Base-by-base conservation (phyloP, 2,113 vertebrate genomes). In the Haemorhous mexicanus region DNA sequence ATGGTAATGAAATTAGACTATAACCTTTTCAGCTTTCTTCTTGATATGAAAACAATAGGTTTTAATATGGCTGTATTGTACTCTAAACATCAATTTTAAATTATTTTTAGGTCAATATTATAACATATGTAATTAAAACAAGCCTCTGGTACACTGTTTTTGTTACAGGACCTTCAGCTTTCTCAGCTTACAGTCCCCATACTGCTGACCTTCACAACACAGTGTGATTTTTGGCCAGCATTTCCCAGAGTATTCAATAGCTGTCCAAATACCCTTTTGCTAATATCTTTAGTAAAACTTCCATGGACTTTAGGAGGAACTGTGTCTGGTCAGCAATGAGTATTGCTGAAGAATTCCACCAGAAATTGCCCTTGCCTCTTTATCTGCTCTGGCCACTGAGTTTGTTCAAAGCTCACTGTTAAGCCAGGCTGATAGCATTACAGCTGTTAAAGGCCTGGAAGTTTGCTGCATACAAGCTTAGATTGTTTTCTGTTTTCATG, bases 61-160 rank as follows among this genome's bases (percentile, higher is more conserved):
- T 97, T 98, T 97, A 98, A 98, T 98, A 97, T 98, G 98, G 96
- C 94, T 97, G 91, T 98, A 96, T 97, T 97, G 96, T 91, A 91
- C 96, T 96, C 84, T 95, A 95, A 97, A 97, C 98, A 98, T 98
- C 96, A 98, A 96, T 96, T 98, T 98, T 97, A 98, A 98, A 99
- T 99, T 99, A 98, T 98, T 98, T 93, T 96, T 98, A 98, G 98
- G 98, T 97, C 98, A 98, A 90, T 96, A 97, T 95, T 97, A 93
- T 97, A 98, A 98, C 93, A 92, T 97, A 95, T 94, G 90, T 91
- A 90, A 97, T 97, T 97, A 97, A 93, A 93, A 90, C 44, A 96
- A 80, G 92, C 87, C 73, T 92, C 93, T 74, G 43, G 44, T 47
- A 59, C 27, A 17, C 30, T 94, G 63, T 32, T 97, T 96, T 96